These are phyloP conservation scores for Cynaeus angustus DNA, from an alignment of 2,888 invertebrate species.

Conservation along the genomic window DNA sequence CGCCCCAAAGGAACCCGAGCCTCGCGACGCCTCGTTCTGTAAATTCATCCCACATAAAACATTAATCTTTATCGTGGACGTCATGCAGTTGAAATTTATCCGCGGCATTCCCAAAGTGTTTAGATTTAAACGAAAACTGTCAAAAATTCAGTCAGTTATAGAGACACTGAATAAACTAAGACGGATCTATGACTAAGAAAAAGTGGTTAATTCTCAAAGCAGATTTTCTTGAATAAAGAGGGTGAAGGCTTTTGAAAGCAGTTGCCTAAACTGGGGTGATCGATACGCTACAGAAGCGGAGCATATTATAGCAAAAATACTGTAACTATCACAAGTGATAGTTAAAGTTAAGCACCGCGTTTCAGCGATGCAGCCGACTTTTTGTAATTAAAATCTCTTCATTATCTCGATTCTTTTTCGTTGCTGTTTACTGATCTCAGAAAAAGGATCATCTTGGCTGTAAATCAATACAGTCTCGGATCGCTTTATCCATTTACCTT, in stretches of 20 bases:
- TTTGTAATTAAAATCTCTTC: too few relatives aligned
- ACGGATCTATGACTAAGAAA: background rate
- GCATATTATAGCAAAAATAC: background rate
- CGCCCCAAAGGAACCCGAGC: background rate
- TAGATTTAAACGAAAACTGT: background rate
- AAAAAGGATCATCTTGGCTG: too few relatives aligned
- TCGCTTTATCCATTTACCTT: conserved; percentile 1
- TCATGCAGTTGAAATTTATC: conserved; percentile 8
- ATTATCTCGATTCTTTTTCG: too few relatives aligned
- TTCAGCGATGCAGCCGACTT: too few relatives aligned
- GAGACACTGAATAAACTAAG: background rate
- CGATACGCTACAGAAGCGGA: background rate
- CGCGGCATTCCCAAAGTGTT: background rate
- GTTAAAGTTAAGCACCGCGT: too few relatives aligned
- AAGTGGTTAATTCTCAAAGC: too few relatives aligned
- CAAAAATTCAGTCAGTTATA: background rate
- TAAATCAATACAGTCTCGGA: background rate
- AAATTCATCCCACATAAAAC: conserved; percentile 13
- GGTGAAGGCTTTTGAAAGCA: background rate
- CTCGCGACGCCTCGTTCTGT: background rate
- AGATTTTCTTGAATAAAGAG: too few relatives aligned
- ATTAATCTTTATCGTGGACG: conserved; percentile 14
- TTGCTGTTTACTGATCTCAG: too few relatives aligned
- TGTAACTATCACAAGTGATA: background rate
- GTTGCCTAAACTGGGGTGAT: background rate